A percentile compares a stretch with the other conserved stretches of the same genome.
phyloP scores from a whole-genome alignment of 2,113 vertebrate species.

The Atherinomorus stipes region DNA sequence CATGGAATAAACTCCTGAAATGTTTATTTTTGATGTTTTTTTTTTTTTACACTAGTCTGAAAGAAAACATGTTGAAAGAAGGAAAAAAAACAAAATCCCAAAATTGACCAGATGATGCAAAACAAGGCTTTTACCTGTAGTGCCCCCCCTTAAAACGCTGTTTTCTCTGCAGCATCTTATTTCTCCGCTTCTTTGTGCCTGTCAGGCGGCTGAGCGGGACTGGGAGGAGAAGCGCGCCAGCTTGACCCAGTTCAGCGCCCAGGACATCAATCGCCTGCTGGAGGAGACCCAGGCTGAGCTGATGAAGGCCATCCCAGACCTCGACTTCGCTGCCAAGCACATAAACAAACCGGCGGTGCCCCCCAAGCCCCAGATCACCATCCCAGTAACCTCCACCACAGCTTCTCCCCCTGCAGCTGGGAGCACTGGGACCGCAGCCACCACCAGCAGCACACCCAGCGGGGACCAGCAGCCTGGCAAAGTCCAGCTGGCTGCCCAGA shows the following conservation, averaged over 20 bases:
- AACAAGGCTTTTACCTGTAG: too few relatives aligned
- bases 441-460: constrained; percentile 64
- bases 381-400: constrained; percentile 79
- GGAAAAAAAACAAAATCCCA: too few relatives aligned
- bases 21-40: too few relatives aligned
- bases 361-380: constrained; percentile 80
- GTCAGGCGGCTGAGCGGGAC: constrained; percentile 93
- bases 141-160: too few relatives aligned
- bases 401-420: constrained; percentile 58
- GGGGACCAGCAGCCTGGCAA: constrained; percentile 90
- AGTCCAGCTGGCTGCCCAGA: constrained; percentile 84
- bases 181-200: constrained; percentile 31
- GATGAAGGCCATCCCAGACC: constrained; percentile 97
- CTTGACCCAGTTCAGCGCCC: constrained; percentile 95
- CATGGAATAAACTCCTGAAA: too few relatives aligned
- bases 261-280: constrained; percentile 96
- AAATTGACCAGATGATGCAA: too few relatives aligned
- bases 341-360: constrained; percentile 81
- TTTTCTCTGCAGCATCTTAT: constrained; percentile 1
- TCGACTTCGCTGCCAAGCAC: constrained; percentile 94
- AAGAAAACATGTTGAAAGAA: too few relatives aligned
- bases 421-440: constrained; percentile 74
- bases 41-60: too few relatives aligned
- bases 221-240: constrained; percentile 98
- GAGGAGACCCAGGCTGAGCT: constrained; percentile 97